Conservation (phyloP, 1,140 invertebrate species). For the Camponotus floridanus region DNA sequence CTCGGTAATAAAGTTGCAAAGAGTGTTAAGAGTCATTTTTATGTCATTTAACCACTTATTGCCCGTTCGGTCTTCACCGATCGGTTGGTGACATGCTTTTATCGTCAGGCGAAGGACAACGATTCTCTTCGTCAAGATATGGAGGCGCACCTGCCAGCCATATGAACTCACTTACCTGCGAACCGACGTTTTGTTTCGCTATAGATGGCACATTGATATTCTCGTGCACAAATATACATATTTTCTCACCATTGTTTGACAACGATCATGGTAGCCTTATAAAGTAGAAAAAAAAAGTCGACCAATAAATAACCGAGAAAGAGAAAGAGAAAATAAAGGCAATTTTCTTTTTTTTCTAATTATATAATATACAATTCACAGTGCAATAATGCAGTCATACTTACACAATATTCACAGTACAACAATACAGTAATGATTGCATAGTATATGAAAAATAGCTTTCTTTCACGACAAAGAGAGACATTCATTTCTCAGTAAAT, state of each 20-base stretch:
- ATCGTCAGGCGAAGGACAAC: conserved; percentile 4
- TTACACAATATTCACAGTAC: too few relatives aligned
- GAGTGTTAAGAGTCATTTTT: neutral
- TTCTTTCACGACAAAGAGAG: too few relatives aligned
- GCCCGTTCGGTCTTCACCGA: neutral
- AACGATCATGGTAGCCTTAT: neutral
- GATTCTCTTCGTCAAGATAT: conserved; percentile 3
- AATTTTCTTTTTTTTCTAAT: neutral
- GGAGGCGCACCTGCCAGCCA: conserved; percentile 30
- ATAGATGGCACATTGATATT: conserved; percentile 24
- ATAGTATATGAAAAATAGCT: too few relatives aligned
- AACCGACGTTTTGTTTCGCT: conserved; percentile 8
- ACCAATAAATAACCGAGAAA: neutral
- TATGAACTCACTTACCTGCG: neutral
- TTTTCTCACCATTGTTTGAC: conserved; percentile 19
- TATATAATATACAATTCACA: too few relatives aligned
- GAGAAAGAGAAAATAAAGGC: too few relatives aligned
- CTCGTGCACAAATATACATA: neutral
- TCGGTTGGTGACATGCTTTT: conserved; percentile 27
- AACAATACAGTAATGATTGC: too few relatives aligned
- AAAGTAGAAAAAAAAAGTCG: neutral
- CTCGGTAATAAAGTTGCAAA: conserved; percentile 13
- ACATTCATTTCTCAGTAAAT: too few relatives aligned
- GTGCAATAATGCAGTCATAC: too few relatives aligned
- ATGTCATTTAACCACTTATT: conserved; percentile 52